Evolutionary conservation across 2,888 invertebrate species (phyloP).

Genomic region (Apodemia zela): DNA sequence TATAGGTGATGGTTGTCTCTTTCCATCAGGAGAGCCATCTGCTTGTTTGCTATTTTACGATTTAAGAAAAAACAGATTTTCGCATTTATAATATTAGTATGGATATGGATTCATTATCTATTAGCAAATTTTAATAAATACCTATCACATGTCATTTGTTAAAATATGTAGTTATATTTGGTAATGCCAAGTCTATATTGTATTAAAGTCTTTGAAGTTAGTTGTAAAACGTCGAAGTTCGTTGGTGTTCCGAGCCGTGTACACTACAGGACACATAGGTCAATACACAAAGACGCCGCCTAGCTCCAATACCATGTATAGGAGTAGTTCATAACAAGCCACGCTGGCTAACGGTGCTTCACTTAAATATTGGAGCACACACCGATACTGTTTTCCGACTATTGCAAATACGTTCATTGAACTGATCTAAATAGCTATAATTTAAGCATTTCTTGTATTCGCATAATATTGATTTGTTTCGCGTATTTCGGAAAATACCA

Average conservation of each 20-base stretch:
- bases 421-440: background rate
- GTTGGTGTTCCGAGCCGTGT: conserved; percentile 54
- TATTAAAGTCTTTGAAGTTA: conserved; percentile 1
- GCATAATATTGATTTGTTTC: too few species aligned
- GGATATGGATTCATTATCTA: too few species aligned
- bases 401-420: conserved; percentile 9
- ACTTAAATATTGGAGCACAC: conserved; percentile 48
- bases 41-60: too few species aligned
- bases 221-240: conserved; percentile 52
- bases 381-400: conserved; percentile 16
- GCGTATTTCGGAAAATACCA: too few species aligned
- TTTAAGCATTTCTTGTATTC: too few species aligned
- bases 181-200: background rate
- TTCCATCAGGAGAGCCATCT: too few species aligned
- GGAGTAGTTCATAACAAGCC: conserved; percentile 33
- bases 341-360: conserved; percentile 53
- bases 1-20: too few species aligned
- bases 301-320: conserved; percentile 37
- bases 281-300: conserved; percentile 71
- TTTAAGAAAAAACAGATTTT: too few species aligned
- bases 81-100: too few species aligned
- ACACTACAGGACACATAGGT: conserved; percentile 41
- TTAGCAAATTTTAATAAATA: too few species aligned
- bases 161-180: too few species aligned
- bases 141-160: too few species aligned